These are phyloP conservation scores for Benthosema pterotum DNA, from an alignment of 2,797 vertebrate genomes.

Conservation along the genomic window DNA sequence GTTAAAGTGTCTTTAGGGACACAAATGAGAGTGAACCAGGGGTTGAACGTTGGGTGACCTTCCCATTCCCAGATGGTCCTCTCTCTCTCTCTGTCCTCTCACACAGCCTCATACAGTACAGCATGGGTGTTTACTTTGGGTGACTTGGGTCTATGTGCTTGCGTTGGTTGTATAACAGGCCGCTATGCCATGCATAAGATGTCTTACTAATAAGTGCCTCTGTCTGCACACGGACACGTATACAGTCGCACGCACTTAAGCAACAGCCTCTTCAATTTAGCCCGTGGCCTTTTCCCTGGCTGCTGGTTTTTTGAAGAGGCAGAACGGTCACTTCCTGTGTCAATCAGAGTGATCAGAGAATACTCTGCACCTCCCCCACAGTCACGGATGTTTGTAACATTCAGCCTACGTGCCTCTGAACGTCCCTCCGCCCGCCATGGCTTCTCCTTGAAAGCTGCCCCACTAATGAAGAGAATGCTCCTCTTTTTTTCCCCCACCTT, in stretches of 20 bases:
- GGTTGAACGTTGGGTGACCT: too few relatives aligned
- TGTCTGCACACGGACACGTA: neutral
- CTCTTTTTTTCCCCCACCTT: neutral
- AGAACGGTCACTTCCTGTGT: constrained; percentile 10
- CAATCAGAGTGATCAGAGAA: constrained; percentile 29
- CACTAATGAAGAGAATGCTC: constrained; percentile 17
- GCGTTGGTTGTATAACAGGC: too few relatives aligned
- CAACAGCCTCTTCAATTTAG: neutral
- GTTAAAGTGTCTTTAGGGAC: too few relatives aligned
- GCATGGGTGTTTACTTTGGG: too few relatives aligned
- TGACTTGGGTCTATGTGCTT: too few relatives aligned
- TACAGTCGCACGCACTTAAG: neutral
- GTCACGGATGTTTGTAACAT: constrained; percentile 67
- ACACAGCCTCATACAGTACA: too few relatives aligned
- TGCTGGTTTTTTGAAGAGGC: neutral
- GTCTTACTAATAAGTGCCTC: too few relatives aligned
- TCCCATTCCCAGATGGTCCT: too few relatives aligned
- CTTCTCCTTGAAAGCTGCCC: constrained; percentile 53
- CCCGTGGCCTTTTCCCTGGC: neutral
- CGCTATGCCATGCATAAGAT: too few relatives aligned
- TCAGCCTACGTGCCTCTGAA: constrained; percentile 56
- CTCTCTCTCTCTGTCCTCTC: too few relatives aligned
- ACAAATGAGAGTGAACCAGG: too few relatives aligned
- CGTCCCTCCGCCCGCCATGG: constrained; percentile 35
- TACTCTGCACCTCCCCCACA: constrained; percentile 9